A percentile compares a stretch with the other conserved stretches of the same genome.
phyloP scores from a whole-genome alignment of 2,888 invertebrate genomes.

The Atethmia centrago region DNA sequence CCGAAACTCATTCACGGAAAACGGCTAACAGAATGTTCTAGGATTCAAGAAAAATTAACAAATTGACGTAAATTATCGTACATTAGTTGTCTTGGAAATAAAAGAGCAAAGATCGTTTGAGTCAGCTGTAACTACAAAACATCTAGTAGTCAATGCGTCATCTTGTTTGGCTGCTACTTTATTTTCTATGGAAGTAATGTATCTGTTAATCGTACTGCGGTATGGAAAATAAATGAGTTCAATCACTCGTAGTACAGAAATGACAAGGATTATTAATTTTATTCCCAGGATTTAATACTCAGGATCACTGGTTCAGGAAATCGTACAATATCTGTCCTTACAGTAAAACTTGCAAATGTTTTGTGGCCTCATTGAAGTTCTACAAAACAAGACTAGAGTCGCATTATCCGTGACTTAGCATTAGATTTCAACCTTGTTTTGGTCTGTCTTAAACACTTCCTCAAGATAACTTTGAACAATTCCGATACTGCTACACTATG shows the following conservation, averaged over 20 bases:
- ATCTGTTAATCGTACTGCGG: slow-evolving; percentile 25
- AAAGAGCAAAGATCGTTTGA: slow-evolving; percentile 60
- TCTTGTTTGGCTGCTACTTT: slow-evolving; percentile 42
- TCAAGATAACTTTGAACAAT: slow-evolving; percentile 5
- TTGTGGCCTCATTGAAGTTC: background rate
- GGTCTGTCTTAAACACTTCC: slow-evolving; percentile 3
- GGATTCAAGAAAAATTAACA: slow-evolving; percentile 11
- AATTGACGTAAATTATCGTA: slow-evolving; percentile 3
- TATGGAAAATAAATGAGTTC: slow-evolving; percentile 34
- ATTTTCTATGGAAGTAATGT: slow-evolving; percentile 61
- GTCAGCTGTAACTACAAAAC: slow-evolving; percentile 65
- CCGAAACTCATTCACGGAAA: slow-evolving; percentile 19
- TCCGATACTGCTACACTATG: background rate
- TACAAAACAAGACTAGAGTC: background rate
- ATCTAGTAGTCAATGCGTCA: slow-evolving; percentile 57
- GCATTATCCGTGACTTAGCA: background rate
- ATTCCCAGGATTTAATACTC: background rate
- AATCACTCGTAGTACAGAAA: slow-evolving; percentile 38
- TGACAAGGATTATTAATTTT: background rate
- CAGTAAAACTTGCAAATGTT: background rate
- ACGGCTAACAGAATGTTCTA: slow-evolving; percentile 3
- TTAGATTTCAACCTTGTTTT: background rate
- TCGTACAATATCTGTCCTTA: background rate
- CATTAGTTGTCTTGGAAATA: slow-evolving; percentile 32
- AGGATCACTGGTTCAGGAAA: background rate